These are phyloP conservation scores for Lepus europaeus DNA, from an alignment of 2,113 vertebrate species.

Conservation along the genomic window DNA sequence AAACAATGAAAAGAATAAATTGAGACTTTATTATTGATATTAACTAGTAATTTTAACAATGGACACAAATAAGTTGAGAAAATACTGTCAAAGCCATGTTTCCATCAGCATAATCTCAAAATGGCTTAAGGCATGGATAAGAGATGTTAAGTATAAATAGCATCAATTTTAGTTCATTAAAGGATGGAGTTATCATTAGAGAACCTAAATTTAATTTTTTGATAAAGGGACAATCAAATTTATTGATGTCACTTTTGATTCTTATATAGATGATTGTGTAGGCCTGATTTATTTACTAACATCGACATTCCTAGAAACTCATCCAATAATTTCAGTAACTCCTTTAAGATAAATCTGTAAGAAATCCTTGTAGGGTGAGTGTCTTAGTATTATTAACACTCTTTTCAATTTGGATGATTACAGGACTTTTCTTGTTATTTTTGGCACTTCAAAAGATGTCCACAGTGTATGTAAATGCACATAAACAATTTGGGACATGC, in stretches of 20 bases:
- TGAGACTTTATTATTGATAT: not conserved
- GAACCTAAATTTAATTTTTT: not conserved
- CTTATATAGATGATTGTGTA: not conserved
- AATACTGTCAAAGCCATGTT: not conserved
- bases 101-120: not conserved
- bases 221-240: not conserved
- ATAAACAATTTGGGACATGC: not conserved
- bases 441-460: not conserved
- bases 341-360: not conserved
- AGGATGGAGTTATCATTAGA: not conserved
- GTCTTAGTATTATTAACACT: not conserved
- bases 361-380: not conserved
- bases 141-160: not conserved
- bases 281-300: not conserved
- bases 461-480: not conserved
- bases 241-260: not conserved
- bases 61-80: not conserved
- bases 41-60: conserved; percentile 4
- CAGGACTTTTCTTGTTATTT: not conserved
- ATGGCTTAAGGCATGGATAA: not conserved
- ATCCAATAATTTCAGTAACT: not conserved
- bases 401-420: not conserved
- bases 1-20: not conserved
- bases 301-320: not conserved
- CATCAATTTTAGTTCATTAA: not conserved